Evolutionary conservation across 2,888 invertebrate genomes (phyloP).

Genomic region (Xylota sylvarum): DNA sequence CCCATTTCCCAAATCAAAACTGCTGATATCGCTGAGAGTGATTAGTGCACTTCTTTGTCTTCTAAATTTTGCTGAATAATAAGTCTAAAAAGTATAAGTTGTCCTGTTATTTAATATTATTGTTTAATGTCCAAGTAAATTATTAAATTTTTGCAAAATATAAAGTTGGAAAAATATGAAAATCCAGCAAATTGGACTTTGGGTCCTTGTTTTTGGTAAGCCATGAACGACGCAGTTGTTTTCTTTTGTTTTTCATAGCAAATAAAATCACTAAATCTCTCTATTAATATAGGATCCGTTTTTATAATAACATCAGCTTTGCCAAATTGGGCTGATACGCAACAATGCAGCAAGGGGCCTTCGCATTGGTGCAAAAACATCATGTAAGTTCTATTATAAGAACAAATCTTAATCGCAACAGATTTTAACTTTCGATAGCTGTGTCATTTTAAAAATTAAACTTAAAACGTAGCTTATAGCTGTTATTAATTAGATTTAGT

Average conservation of each 20-base stretch:
- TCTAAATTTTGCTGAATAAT: conserved; percentile 1
- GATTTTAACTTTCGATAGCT: not conserved
- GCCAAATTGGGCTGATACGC: conserved; percentile 2
- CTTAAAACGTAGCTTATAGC: not conserved
- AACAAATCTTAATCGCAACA: not conserved
- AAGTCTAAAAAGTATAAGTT: not conserved
- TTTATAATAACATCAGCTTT: conserved; percentile 32
- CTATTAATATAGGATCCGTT: conserved; percentile 44
- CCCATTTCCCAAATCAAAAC: not conserved
- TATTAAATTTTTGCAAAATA: not conserved
- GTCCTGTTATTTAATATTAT: not conserved
- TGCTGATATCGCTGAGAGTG: not conserved
- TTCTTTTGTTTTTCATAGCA: not conserved
- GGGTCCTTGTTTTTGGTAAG: conserved; percentile 56
- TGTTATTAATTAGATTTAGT: not conserved
- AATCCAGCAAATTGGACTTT: conserved; percentile 30
- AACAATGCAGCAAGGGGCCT: conserved; percentile 54
- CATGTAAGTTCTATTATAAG: conserved; percentile 27
- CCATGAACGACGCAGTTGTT: conserved; percentile 30
- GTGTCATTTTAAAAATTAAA: not conserved
- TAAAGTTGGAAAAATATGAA: conserved; percentile 37
- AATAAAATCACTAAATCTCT: not conserved
- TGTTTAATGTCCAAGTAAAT: not conserved
- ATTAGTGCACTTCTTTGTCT: conserved; percentile 37
- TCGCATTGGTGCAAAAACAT: conserved; percentile 53